Evolutionary conservation across 2,797 vertebrate species (phyloP).

Genomic region (Botia kubotai): DNA sequence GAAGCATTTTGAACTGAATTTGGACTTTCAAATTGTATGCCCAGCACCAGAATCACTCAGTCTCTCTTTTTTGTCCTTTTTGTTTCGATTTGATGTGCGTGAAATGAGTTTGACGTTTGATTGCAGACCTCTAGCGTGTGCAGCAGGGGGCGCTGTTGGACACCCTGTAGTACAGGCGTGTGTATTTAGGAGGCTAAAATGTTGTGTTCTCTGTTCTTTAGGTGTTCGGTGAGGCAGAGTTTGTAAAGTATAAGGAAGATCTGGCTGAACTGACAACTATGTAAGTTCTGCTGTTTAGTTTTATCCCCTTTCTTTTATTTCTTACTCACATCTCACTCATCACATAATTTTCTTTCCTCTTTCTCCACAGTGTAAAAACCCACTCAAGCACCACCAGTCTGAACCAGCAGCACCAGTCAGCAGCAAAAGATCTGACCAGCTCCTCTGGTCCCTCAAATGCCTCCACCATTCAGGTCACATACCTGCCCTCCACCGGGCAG

Average conservation of each 20-base stretch:
- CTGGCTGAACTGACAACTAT: slow-evolving; percentile 65
- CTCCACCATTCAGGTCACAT: slow-evolving; percentile 86
- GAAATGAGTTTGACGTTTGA: no score
- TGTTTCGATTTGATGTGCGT: no score
- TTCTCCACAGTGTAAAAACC: slow-evolving; percentile 57
- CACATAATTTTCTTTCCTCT: not conserved
- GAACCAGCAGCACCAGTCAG: slow-evolving; percentile 88
- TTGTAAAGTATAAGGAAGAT: slow-evolving; percentile 87
- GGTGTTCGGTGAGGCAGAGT: slow-evolving; percentile 89
- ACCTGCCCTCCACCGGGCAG: slow-evolving; percentile 88
- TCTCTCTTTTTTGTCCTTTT: no score
- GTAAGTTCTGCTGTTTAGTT: not conserved
- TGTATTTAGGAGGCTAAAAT: not conserved
- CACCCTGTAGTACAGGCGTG: not conserved
- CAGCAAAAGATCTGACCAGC: slow-evolving; percentile 89
- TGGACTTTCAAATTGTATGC: no score
- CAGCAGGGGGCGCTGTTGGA: slow-evolving; percentile 12
- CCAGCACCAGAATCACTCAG: no score
- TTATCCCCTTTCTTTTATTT: not conserved
- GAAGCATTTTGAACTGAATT: no score
- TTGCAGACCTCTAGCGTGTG: no score
- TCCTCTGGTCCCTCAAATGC: slow-evolving; percentile 71
- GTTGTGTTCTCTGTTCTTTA: slow-evolving; percentile 60
- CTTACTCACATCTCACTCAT: not conserved
- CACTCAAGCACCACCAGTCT: slow-evolving; percentile 78